phyloP scores from a whole-genome alignment of 2,888 invertebrate species.

The Crossocerus cetratus region DNA sequence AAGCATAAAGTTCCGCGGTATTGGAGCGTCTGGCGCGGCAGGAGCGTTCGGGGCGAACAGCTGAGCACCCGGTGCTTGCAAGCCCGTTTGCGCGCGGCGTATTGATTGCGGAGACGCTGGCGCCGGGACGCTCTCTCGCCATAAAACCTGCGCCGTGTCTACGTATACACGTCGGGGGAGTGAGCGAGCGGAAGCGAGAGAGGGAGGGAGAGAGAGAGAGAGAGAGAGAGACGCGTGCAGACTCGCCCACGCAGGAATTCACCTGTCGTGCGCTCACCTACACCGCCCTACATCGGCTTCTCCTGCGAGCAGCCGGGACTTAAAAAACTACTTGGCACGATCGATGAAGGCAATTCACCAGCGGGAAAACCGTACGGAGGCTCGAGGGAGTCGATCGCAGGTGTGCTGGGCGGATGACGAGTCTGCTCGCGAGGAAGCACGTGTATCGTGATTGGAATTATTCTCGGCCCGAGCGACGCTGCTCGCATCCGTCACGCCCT shows the following conservation, averaged over 20 bases:
- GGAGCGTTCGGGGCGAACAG: slow-evolving; percentile 51
- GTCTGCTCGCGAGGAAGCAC: too few species aligned
- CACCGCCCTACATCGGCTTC: neutral
- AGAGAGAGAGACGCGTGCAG: neutral
- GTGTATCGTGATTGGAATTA: too few species aligned
- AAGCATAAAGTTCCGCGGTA: neutral
- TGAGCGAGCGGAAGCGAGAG: neutral
- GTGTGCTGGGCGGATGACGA: too few species aligned
- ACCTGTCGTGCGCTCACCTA: slow-evolving; percentile 41
- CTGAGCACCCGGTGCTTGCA: slow-evolving; percentile 63
- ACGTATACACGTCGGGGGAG: neutral
- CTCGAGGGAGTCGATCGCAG: too few species aligned
- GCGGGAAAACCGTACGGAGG: too few species aligned
- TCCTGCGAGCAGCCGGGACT: too few species aligned
- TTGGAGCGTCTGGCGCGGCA: neutral
- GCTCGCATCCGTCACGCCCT: too few species aligned
- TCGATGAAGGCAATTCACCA: too few species aligned
- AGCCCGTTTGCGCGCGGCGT: slow-evolving; percentile 60
- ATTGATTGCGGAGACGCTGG: slow-evolving; percentile 74
- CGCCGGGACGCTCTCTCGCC: slow-evolving; percentile 63
- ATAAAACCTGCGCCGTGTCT: slow-evolving; percentile 47
- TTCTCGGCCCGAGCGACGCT: too few species aligned
- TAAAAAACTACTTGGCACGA: too few species aligned
- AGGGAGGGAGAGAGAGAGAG: neutral
- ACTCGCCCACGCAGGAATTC: slow-evolving; percentile 35